Base-by-base conservation (phyloP, 2,888 invertebrate genomes). In the Mesopsocus fuscifrons region DNA sequence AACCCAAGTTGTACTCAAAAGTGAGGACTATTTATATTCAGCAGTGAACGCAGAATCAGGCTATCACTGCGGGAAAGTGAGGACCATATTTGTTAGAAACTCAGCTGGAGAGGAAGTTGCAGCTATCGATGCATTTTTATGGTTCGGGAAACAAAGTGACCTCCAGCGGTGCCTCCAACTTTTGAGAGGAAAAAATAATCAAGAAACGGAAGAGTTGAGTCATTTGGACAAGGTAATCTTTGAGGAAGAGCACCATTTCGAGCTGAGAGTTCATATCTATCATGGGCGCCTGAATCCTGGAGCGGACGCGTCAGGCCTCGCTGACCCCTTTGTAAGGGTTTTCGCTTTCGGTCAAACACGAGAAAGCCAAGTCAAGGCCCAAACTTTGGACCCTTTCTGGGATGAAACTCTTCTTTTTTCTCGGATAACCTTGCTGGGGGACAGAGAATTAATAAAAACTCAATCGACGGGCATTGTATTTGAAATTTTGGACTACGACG, bases 241-340 rank as follows among this genome's bases (percentile, higher is more conserved):
- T n/a, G n/a, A n/a, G n/a, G n/a, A n/a, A n/a, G n/a, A n/a, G n/a
- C n/a, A n/a, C n/a, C n/a, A n/a, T 6, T 26, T 26, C 11, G 8
- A 26, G 26, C 6, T 26, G 26, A 26, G 72, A 16, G 67, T 70
- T 0, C 76, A 76, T 52, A 64, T 82, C 49, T 75, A 75, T 54
- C 73, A 74, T 61, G 80, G 75, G 2, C 74, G 74, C 55, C 60
- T 81, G 31, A 64, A 62, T 13, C 66, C 64, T 0, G 70, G 69
- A 2, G 59, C 61, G 47, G 72, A 74, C 44, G 57, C 57, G 16
- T 61, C 61, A 4, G 69, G 67, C 1, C 55, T 69, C 17, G 63
- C 66, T 22, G 68, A 74, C 55, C 63, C 73, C 20, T 59, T 62
- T 44, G 56, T 64, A 5, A 56, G 62, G 44, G 55, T 67, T 16